phyloP scores from a whole-genome alignment of 2,797 vertebrate genomes.

The Chaetophractus vellerosus region DNA sequence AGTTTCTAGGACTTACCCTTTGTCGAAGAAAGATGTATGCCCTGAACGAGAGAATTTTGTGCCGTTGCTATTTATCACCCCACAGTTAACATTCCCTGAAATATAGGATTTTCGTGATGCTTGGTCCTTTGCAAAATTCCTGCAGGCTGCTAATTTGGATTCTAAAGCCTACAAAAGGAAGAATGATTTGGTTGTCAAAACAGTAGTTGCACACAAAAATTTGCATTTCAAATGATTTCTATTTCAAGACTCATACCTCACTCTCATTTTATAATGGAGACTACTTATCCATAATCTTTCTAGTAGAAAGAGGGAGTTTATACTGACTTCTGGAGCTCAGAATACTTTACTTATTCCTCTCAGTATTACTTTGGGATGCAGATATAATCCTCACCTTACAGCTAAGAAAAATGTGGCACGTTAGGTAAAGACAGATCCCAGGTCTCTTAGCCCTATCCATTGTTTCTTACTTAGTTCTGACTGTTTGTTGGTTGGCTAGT shows the following conservation, averaged over 20 bases:
- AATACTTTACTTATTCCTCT: slow-evolving; percentile 37
- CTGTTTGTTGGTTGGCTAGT: not conserved
- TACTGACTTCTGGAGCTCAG: not conserved
- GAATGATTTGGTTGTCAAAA: slow-evolving; percentile 77
- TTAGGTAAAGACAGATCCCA: not conserved
- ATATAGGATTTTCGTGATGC: slow-evolving; percentile 95
- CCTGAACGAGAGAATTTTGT: slow-evolving; percentile 96
- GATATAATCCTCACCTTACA: not conserved
- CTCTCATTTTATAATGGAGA: not conserved
- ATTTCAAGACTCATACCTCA: slow-evolving; percentile 44
- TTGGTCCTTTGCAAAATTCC: slow-evolving; percentile 99
- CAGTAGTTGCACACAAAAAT: slow-evolving; percentile 59
- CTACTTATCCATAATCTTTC: slow-evolving; percentile 37
- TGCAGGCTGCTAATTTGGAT: slow-evolving; percentile 98
- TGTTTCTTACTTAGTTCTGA: not conserved
- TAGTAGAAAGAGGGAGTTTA: not conserved
- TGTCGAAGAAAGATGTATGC: slow-evolving; percentile 97
- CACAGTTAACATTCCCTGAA: slow-evolving; percentile 92
- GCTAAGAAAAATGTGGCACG: slow-evolving; percentile 19
- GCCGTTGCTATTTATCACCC: slow-evolving; percentile 91
- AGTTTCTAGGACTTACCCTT: slow-evolving; percentile 93
- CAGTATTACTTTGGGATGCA: not conserved
- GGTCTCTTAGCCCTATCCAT: not conserved
- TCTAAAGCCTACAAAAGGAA: slow-evolving; percentile 94
- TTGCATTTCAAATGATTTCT: slow-evolving; percentile 74